These are phyloP conservation scores for Amblyopsis hoosieri DNA, from an alignment of 2,797 vertebrate species.

Conservation along the genomic window DNA sequence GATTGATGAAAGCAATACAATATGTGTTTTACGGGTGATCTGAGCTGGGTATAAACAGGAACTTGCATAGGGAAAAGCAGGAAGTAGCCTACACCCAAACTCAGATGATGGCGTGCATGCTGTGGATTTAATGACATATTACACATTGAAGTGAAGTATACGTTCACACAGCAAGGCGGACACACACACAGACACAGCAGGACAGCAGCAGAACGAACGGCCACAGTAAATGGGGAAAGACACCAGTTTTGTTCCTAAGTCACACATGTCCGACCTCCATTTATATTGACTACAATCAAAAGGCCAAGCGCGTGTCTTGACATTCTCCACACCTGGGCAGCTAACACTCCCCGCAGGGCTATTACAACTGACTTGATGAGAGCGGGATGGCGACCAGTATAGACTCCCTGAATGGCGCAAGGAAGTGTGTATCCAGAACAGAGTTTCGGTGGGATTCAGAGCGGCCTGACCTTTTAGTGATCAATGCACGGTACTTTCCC, in stretches of 20 bases:
- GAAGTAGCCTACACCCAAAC: too few species aligned
- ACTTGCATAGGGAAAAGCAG: too few species aligned
- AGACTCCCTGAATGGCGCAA: background rate
- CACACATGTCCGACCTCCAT: slow-evolving; percentile 53
- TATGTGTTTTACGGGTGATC: too few species aligned
- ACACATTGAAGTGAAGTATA: too few species aligned
- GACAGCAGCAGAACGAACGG: slow-evolving; percentile 50
- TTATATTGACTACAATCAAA: slow-evolving; percentile 67
- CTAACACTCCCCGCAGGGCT: slow-evolving; percentile 38
- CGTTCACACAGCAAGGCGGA: background rate
- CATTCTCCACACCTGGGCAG: slow-evolving; percentile 66
- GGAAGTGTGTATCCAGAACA: slow-evolving; percentile 47
- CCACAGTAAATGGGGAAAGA: slow-evolving; percentile 49
- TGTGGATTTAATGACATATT: too few species aligned
- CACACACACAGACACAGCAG: background rate
- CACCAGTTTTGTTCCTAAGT: slow-evolving; percentile 48
- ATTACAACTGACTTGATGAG: slow-evolving; percentile 56
- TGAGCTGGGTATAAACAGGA: too few species aligned
- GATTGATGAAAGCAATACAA: too few species aligned
- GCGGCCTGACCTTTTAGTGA: slow-evolving; percentile 69
- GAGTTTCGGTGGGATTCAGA: slow-evolving; percentile 63
- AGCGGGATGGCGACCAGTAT: slow-evolving; percentile 33
- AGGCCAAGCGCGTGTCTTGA: slow-evolving; percentile 69
- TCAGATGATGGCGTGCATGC: too few species aligned
- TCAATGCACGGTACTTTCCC: slow-evolving; percentile 66